Evolutionary conservation across 2,888 invertebrate species (phyloP).

Genomic region (Chymomyza fuscimana): DNA sequence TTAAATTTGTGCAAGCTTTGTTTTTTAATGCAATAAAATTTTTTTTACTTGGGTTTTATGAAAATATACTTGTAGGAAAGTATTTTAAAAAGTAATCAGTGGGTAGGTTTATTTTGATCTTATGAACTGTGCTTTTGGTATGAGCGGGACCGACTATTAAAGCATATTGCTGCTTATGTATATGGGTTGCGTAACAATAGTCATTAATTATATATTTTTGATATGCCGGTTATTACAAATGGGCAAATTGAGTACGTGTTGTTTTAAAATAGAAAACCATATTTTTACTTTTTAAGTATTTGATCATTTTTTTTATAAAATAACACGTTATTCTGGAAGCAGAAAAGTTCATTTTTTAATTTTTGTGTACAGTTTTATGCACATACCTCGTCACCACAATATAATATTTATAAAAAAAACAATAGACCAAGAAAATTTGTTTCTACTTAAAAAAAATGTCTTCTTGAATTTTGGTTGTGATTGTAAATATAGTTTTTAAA

Average conservation of each 20-base stretch:
- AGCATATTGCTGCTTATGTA: no score
- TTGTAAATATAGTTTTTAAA: conserved; percentile 18
- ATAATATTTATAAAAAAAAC: not conserved
- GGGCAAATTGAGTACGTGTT: not conserved
- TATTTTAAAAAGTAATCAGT: not conserved
- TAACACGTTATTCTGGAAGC: conserved; percentile 65
- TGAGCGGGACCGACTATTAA: no score
- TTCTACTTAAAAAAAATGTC: conserved; percentile 43
- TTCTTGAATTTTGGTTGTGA: conserved; percentile 37
- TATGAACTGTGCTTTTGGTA: not conserved
- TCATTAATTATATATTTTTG: not conserved
- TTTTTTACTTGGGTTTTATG: not conserved
- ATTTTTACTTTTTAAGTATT: conserved; percentile 16
- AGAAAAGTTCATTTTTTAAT: conserved; percentile 53
- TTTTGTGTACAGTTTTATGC: not conserved
- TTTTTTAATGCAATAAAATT: conserved; percentile 5
- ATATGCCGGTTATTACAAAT: not conserved
- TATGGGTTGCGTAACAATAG: no score
- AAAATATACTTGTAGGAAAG: not conserved
- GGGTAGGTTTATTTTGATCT: not conserved
- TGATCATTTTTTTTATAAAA: conserved; percentile 33
- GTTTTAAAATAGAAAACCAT: not conserved
- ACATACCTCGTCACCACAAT: not conserved
- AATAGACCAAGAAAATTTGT: not conserved
- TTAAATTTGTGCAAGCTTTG: conserved; percentile 73